A percentile compares a stretch with the other conserved stretches of the same genome.
Conservation (phyloP, 2,888 invertebrate genomes). For the Phorcus lineatus region DNA sequence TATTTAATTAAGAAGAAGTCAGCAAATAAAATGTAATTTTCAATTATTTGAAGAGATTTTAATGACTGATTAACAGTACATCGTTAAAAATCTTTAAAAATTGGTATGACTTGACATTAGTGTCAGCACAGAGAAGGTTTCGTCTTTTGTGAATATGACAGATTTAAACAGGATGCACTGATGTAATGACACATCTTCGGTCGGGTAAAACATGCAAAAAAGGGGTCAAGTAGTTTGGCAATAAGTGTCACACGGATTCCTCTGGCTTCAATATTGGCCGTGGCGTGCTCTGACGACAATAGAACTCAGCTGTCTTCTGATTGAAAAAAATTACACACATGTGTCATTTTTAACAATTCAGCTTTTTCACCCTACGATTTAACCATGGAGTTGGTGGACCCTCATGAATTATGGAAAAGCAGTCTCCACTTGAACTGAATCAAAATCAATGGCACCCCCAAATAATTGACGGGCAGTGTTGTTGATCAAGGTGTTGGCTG, state of each 20-base stretch:
- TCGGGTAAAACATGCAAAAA: neutral
- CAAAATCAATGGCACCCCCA: constrained; percentile 27
- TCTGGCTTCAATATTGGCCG: neutral
- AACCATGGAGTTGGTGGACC: neutral
- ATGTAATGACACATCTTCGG: constrained; percentile 5
- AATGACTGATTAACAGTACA: too few species aligned
- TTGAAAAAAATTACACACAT: neutral
- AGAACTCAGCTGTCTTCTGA: neutral
- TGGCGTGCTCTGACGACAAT: neutral
- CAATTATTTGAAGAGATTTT: too few species aligned
- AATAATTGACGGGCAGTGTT: constrained; percentile 13
- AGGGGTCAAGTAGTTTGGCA: constrained; percentile 15
- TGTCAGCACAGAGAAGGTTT: too few species aligned
- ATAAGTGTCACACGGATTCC: constrained; percentile 4
- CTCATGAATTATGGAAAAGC: constrained; percentile 24
- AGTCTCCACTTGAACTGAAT: constrained; percentile 11
- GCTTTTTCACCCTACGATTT: neutral
- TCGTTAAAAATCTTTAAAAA: too few species aligned
- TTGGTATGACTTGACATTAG: too few species aligned
- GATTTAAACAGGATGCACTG: neutral
- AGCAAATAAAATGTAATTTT: too few species aligned
- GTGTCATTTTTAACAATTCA: constrained; percentile 13
- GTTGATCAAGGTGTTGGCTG: neutral
- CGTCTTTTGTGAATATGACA: too few species aligned
- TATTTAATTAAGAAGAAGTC: too few species aligned